Base-by-base conservation (phyloP, 2,888 invertebrate species). In the Andrena fulva region DNA sequence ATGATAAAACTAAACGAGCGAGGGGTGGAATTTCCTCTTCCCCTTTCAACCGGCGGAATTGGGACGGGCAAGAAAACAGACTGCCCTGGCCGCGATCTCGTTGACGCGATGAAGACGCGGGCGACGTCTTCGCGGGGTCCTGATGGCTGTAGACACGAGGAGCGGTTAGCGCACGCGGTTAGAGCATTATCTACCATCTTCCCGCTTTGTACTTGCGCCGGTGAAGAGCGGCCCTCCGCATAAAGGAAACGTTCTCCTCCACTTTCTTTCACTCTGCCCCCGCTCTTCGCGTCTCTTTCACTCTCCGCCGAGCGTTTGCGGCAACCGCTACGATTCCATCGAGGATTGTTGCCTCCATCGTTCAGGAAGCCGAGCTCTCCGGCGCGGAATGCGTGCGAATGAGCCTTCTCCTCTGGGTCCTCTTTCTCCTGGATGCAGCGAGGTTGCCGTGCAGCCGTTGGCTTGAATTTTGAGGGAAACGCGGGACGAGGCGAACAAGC, bases 61-160 rank as follows among this genome's bases (percentile, higher is more conserved):
- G 12, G 50, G 54, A 20, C 8, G 10, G 5, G 54, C 48, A 48
- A 35, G 63, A 63, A 68, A 68, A 69, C 68, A 73, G 64, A 79
- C 79, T 54, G 73, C 33, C 42, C 52, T 27, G 52, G 12, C 10
- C 24, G 56, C 16, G 35, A 67, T 10, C 16, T 31, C 66, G 72
- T 78, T 83, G 89, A 88, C 87, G 83, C 81, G 86, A 89, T 79
- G 89, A 89, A 89, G 88, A 87, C 84, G 82, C 84, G 85, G 85
- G 80, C 82, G 85, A 86, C 70, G 73, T 77, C 73, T 82, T 82
- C 50, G 67, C 54, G 33, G 63, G 68, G 42, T 52, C 72, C n/a
- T 59, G 42, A 50, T 64, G 64, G 64, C 24, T 64, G 56, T 59
- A 42, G 69, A 66, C 73, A 52, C 54, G 48, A 48, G 29, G 20